phyloP scores from a whole-genome alignment of 2,113 vertebrate species.

The Xenus cinereus region DNA sequence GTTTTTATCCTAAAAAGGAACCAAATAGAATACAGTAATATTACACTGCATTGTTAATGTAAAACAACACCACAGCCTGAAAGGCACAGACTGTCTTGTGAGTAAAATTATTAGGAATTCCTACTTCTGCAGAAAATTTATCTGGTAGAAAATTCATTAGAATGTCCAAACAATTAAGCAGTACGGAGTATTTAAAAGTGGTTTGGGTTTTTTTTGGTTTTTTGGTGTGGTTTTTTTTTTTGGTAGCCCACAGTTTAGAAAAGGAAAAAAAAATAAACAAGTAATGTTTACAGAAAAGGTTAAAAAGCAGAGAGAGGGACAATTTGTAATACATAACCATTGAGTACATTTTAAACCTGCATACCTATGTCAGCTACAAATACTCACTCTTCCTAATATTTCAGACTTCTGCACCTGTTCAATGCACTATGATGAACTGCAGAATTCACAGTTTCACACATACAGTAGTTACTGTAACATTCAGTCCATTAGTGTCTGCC shows the following conservation, averaged over 20 bases:
- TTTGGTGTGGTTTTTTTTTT: neutral
- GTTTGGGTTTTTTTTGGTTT: too few species aligned
- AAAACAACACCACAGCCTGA: neutral
- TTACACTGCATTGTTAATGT: neutral
- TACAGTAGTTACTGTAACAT: slow-evolving; percentile 16
- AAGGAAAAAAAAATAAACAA: neutral
- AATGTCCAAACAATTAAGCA: neutral
- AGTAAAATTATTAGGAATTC: neutral
- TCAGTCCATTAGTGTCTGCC: slow-evolving; percentile 70
- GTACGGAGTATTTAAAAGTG: neutral
- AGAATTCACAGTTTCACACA: slow-evolving; percentile 37
- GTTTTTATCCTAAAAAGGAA: neutral
- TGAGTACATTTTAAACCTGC: neutral
- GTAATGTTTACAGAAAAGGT: neutral
- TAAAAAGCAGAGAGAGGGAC: accelerated
- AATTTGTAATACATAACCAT: neutral
- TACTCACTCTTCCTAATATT: neutral
- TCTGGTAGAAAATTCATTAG: neutral
- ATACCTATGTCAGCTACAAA: neutral
- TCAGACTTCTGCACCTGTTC: neutral
- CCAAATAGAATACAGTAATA: accelerated
- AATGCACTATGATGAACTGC: neutral
- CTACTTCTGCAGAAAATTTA: neutral
- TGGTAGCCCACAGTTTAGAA: neutral
- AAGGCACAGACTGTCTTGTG: neutral